Evolutionary conservation across 2,113 vertebrate species (phyloP).

Genomic region (Mystacornis crossleyi): DNA sequence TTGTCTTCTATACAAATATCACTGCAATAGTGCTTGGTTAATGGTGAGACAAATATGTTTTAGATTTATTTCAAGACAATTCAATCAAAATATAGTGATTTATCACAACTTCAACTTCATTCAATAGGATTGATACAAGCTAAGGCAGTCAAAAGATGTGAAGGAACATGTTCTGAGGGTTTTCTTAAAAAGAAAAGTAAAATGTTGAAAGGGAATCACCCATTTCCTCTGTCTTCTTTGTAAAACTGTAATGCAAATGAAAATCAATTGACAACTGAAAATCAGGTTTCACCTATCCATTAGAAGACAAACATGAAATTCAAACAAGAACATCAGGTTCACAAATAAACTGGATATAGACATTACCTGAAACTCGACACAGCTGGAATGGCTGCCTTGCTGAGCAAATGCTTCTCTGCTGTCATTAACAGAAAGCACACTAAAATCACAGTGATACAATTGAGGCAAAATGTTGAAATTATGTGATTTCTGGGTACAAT

Average conservation of each 20-base stretch:
- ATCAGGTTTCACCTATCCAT: not conserved
- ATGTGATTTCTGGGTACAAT: not conserved
- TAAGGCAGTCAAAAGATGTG: not conserved
- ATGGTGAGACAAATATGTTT: not conserved
- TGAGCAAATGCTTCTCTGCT: not conserved
- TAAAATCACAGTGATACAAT: not conserved
- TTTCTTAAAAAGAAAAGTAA: not conserved
- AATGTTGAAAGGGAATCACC: accelerated
- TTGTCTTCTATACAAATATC: not conserved
- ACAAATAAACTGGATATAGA: not conserved
- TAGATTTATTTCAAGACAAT: not conserved
- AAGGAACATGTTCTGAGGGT: not conserved
- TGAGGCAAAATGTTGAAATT: not conserved
- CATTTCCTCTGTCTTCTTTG: not conserved
- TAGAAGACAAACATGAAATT: not conserved
- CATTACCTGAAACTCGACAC: not conserved
- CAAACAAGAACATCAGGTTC: not conserved
- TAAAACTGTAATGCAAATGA: not conserved
- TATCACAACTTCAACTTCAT: not conserved
- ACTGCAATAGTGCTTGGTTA: not conserved
- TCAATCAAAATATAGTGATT: not conserved
- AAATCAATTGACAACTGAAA: not conserved
- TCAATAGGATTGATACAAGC: not conserved
- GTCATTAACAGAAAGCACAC: not conserved
- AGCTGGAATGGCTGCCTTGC: not conserved